phyloP scores from a whole-genome alignment of 2,888 invertebrate genomes.

The Meta bourneti region DNA sequence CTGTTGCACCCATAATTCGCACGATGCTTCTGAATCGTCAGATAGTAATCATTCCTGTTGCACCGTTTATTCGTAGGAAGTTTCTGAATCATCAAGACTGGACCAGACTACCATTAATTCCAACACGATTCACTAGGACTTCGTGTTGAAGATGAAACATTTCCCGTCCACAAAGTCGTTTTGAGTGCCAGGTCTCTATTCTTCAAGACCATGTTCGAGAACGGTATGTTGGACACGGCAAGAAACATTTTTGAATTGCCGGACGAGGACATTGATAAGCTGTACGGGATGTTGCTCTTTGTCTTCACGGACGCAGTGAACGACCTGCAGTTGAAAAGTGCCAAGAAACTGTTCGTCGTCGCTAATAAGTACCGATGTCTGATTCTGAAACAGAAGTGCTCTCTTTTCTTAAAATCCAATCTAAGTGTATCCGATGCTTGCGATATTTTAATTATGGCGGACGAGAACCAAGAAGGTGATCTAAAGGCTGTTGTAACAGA shows the following conservation, averaged over 20 bases:
- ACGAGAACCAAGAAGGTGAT: not conserved
- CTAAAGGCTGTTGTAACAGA: not conserved
- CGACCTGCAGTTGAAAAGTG: not conserved
- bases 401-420: not conserved
- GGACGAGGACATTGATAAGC: not conserved
- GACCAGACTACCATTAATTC: no score
- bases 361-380: constrained; percentile 13
- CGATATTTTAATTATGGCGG: not conserved
- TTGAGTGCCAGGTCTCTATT: constrained; percentile 5
- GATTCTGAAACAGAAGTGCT: constrained; percentile 27
- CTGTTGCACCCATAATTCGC: no score
- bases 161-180: not conserved
- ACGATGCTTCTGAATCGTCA: no score
- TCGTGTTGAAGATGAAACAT: not conserved
- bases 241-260: constrained; percentile 1
- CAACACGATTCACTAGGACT: no score
- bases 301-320: constrained; percentile 2
- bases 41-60: no score
- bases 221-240: not conserved
- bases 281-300: not conserved
- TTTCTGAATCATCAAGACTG: no score
- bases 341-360: not conserved
- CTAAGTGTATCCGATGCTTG: not conserved
- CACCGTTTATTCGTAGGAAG: no score
- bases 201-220: not conserved